These are phyloP conservation scores for Gasterosteus aculeatus DNA, from an alignment of 2,113 vertebrate genomes.

Conservation along the genomic window DNA sequence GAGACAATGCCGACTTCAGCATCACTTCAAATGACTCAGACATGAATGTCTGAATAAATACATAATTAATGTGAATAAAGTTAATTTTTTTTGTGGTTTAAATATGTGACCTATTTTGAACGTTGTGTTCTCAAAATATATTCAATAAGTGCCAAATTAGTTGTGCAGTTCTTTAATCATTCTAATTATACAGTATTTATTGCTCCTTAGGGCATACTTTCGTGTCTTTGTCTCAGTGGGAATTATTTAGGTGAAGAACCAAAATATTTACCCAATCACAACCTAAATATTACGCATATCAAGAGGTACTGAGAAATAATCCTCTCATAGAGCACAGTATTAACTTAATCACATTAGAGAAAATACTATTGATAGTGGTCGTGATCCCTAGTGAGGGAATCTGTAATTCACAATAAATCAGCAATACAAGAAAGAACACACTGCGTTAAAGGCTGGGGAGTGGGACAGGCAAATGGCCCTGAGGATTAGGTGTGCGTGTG, in stretches of 20 bases:
- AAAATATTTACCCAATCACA: constrained; percentile 81
- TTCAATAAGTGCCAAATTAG: constrained; percentile 81
- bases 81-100: constrained; percentile 71
- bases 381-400: constrained; percentile 72
- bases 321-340: constrained; percentile 77
- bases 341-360: constrained; percentile 81
- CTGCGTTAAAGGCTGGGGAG: constrained; percentile 54
- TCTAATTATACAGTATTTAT: constrained; percentile 83
- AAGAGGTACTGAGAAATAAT: constrained; percentile 81
- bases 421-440: constrained; percentile 58
- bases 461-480: constrained; percentile 66
- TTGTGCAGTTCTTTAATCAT: constrained; percentile 80
- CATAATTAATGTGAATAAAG: constrained; percentile 79
- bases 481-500: constrained; percentile 43
- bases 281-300: constrained; percentile 82
- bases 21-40: constrained; percentile 73
- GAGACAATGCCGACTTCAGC: constrained; percentile 70
- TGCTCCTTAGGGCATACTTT: constrained; percentile 78
- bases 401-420: constrained; percentile 65
- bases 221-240: constrained; percentile 79
- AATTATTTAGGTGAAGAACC: constrained; percentile 79
- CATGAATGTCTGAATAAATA: constrained; percentile 63
- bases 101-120: constrained; percentile 79
- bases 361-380: constrained; percentile 81
- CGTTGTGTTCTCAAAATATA: constrained; percentile 76